Evolutionary conservation across 2,888 invertebrate genomes (phyloP), one percentile per base, ranked within the genome.

Genomic region (Mimumesa dahlbomi): DNA sequence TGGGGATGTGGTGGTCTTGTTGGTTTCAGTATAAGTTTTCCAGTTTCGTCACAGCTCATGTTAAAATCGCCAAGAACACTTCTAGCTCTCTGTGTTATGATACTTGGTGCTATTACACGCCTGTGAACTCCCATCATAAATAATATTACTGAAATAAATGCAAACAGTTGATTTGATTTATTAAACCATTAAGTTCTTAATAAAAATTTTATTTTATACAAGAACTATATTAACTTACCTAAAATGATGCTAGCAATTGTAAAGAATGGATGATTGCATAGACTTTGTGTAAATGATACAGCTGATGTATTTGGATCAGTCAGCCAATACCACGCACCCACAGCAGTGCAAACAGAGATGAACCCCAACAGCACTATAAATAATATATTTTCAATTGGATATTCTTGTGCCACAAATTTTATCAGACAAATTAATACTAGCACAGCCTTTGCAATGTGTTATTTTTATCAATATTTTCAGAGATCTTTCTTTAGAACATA

Each of bases 31-130:
- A 98, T 98, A 49, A 98, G 92, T 90, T 98, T 98, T 63, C 98
- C 98, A 25, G 97, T 97, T 88, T 98, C 98, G 87, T 98, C 98
- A 90, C 98, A 98, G 19, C 97, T 97, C 98, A 98, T 98, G 90
- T 98, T 98, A 90, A 98, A 98, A 90, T 98, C 98, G 42, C 95
- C 94, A 56, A 98, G 92, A 1, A 98, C 98, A 52, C 94, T 94
- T 65, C 98, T 92, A 43, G 97, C 97, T 75, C 98, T 92, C 0
- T 97, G 95, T 0, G 98, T 97, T 81, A 98, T 97, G 75, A 98
- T 98, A 81, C 97, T 97, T 0, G 98, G 98, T 2, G 98, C 98
- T 74, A 99, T 97, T 9, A 99, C 98, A 88, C 97, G 93, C 89
- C 97, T 96, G 88, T 99, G 99, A 48, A 98, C 97, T 34, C 99